phyloP scores from a whole-genome alignment of 2,113 vertebrate genomes.

The Aspidoscelis tigris region DNA sequence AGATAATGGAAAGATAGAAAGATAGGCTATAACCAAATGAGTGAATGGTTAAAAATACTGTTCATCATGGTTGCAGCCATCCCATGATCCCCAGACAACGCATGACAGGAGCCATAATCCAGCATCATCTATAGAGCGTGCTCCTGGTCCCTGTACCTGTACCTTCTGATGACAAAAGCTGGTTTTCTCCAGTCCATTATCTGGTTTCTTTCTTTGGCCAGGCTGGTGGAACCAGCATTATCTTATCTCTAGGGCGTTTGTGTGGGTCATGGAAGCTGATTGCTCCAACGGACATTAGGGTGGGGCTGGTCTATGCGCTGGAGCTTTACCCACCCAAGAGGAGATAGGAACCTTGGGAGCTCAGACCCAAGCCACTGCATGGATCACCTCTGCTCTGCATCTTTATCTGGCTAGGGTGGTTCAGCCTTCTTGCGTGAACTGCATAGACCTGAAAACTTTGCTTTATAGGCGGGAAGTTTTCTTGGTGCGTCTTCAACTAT shows the following conservation, averaged over 20 bases:
- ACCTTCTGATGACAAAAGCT: too few species aligned
- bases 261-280: background rate
- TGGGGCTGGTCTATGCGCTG: too few species aligned
- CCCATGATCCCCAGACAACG: background rate
- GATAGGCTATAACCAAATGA: too few species aligned
- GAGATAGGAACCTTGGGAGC: background rate
- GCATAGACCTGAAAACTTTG: too few species aligned
- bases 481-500: too few species aligned
- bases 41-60: too few species aligned
- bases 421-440: background rate
- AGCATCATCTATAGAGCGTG: too few species aligned
- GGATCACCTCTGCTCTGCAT: background rate
- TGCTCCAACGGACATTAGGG: background rate
- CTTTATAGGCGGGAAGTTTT: too few species aligned
- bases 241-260: background rate
- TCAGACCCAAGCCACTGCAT: background rate
- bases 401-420: background rate
- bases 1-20: too few species aligned
- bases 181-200: background rate
- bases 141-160: too few species aligned
- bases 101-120: too few species aligned
- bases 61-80: too few species aligned
- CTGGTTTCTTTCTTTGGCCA: background rate
- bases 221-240: background rate
- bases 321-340: background rate